phyloP scores from a whole-genome alignment of 2,888 invertebrate species.

The Mylabris sibirica region DNA sequence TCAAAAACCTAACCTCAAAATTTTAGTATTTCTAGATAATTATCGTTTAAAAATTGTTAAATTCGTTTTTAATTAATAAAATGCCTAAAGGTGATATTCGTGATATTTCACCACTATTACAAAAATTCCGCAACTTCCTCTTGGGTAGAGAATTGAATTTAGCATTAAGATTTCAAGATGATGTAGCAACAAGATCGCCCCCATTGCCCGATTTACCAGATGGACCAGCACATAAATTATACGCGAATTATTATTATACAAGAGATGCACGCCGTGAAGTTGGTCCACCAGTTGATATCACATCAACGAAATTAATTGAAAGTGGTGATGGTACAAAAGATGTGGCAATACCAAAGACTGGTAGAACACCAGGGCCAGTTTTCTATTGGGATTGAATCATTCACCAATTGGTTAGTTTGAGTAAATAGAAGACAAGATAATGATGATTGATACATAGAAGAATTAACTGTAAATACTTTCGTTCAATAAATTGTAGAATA shows the following conservation, averaged over 20 bases:
- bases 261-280: constrained; percentile 86
- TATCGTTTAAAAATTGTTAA: background rate
- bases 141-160: constrained; percentile 67
- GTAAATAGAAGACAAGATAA: background rate
- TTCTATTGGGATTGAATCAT: constrained; percentile 47
- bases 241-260: constrained; percentile 83
- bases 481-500: background rate
- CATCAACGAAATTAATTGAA: constrained; percentile 46
- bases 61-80: too few species aligned
- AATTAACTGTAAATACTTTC: background rate
- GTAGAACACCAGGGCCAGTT: constrained; percentile 47
- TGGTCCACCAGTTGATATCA: constrained; percentile 70
- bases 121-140: constrained; percentile 70
- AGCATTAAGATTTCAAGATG: constrained; percentile 73
- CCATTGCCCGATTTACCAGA: constrained; percentile 83
- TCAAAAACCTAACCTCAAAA: constrained; percentile 25
- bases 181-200: constrained; percentile 76
- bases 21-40: background rate
- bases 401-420: background rate
- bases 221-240: constrained; percentile 80
- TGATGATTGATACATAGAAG: background rate
- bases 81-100: constrained; percentile 56
- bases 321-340: constrained; percentile 27
- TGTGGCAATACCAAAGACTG: background rate
- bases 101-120: constrained; percentile 71